These are phyloP conservation scores for Pristionchus japonicus DNA, from an alignment of 2,888 invertebrate genomes.

Conservation along the genomic window DNA sequence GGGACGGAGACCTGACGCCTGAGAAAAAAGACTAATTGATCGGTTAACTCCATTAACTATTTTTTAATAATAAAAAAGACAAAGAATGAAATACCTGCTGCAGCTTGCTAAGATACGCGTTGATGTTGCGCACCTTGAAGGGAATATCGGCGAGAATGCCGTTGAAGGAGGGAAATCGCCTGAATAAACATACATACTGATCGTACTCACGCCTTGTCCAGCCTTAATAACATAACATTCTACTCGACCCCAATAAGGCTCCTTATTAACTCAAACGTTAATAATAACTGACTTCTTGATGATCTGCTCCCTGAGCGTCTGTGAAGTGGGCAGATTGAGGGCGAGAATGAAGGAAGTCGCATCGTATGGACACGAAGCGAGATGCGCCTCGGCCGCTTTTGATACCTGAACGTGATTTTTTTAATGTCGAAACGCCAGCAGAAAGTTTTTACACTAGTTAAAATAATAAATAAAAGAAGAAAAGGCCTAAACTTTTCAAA, in stretches of 20 bases:
- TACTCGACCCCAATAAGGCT: slow-evolving; percentile 20
- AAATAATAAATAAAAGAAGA: too few species aligned
- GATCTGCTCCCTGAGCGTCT: slow-evolving; percentile 62
- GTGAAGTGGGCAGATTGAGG: slow-evolving; percentile 68
- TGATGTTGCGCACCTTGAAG: slow-evolving; percentile 63
- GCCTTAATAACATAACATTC: not conserved
- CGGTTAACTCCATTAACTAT: not conserved
- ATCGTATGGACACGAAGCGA: slow-evolving; percentile 66
- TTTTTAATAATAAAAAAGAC: slow-evolving; percentile 1
- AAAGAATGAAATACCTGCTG: slow-evolving; percentile 52
- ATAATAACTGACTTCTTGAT: slow-evolving; percentile 44
- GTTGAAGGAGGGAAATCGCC: slow-evolving; percentile 58
- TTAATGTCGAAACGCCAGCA: too few species aligned
- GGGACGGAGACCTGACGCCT: slow-evolving; percentile 69
- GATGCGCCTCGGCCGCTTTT: slow-evolving; percentile 54
- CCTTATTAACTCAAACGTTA: not conserved
- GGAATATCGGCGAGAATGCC: slow-evolving; percentile 62
- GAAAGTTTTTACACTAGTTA: too few species aligned
- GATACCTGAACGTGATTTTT: slow-evolving; percentile 51
- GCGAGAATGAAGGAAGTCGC: slow-evolving; percentile 69
- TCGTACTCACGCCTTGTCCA: too few species aligned
- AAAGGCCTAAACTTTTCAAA: too few species aligned
- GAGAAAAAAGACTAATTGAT: not conserved
- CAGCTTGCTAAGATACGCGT: slow-evolving; percentile 58
- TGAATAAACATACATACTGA: not conserved